Evolutionary conservation across 1,140 invertebrate genomes (phyloP), one percentile per base, ranked within the genome.

Genomic region (Lasaia peninsularis): DNA sequence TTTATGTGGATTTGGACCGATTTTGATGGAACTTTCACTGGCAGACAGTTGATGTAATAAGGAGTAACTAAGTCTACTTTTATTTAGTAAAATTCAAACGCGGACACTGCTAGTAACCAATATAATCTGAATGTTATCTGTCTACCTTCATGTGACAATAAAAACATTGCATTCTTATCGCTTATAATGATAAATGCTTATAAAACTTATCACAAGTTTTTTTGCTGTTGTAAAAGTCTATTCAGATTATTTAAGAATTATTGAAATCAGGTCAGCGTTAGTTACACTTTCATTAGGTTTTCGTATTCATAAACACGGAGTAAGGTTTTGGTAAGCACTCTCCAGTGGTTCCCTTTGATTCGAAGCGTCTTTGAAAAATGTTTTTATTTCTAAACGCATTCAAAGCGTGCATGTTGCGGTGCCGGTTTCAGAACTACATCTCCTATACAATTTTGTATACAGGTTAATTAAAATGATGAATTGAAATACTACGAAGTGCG

Each of bases 351-450:
- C 20, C 14, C 40, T 44, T 44, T 44, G 16, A 44, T 44, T 44
- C 40, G 24, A 6, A 44, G 40, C 9, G 40, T 44, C 18, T 21
- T 44, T 44, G 18, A 44, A 44, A 44, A 44, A 44, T 44, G 40
- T 44, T 21, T 48, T 44, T 44, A 44, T 44, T 44, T 44, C 40
- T 44, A 44, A 44, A 44, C 40, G 40, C 40, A 44, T 44, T 44
- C 40, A 44, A 20, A 11, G 16, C 40, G 40, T 44, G 40, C 18
- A 44, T 44, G 40, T 44, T 44, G 37, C 16, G 37, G 37, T 44
- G 40, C 40, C 18, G 16, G 40, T 10, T 44, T 44, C 40, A 44
- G 40, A 44, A 44, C 40, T 44, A 18, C 40, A 44, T 21, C 40
- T 44, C 8, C 40, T 20, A 11, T 44, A 44, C 40, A 44, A 44